Conservation (phyloP, 2,797 vertebrate species). For the Galaxias olidus region DNA sequence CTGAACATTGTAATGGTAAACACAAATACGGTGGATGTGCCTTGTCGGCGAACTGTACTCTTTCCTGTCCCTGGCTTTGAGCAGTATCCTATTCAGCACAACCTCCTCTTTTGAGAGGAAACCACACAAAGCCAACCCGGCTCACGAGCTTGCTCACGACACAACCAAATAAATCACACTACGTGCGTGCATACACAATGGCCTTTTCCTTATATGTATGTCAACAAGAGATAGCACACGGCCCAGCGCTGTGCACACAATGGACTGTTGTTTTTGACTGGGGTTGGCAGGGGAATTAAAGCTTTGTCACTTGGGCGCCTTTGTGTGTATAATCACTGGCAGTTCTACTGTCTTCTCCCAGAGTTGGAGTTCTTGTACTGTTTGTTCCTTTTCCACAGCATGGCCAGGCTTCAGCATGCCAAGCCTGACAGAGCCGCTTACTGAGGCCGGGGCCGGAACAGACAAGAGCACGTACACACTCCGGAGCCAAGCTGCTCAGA, state of each 20-base stretch:
- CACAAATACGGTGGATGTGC: conserved; percentile 41
- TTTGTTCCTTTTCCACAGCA: not conserved
- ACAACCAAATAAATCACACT: not conserved
- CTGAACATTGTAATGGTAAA: conserved; percentile 54
- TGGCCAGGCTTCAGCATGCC: not conserved
- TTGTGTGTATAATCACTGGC: not conserved
- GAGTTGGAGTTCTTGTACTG: not conserved
- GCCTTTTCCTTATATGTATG: not conserved
- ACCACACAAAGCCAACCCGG: not conserved
- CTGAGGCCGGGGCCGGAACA: not conserved
- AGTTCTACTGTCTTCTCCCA: not conserved
- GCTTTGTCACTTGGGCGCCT: conserved; percentile 12
- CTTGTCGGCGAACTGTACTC: not conserved
- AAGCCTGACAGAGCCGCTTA: not conserved
- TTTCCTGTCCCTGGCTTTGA: too few species aligned
- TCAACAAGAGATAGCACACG: too few species aligned
- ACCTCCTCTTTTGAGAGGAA: not conserved
- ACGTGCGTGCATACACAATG: conserved; percentile 6
- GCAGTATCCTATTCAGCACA: not conserved
- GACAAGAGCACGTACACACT: not conserved
- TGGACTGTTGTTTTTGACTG: not conserved
- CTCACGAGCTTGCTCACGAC: conserved; percentile 17
- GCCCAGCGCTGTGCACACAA: not conserved
- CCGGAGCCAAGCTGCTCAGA: conserved; percentile 1
- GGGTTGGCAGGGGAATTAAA: not conserved